Percentiles rank a stretch among this genome's conserved stretches.
Conservation (phyloP, 2,888 invertebrate species). For the Vesta saturnalis region DNA sequence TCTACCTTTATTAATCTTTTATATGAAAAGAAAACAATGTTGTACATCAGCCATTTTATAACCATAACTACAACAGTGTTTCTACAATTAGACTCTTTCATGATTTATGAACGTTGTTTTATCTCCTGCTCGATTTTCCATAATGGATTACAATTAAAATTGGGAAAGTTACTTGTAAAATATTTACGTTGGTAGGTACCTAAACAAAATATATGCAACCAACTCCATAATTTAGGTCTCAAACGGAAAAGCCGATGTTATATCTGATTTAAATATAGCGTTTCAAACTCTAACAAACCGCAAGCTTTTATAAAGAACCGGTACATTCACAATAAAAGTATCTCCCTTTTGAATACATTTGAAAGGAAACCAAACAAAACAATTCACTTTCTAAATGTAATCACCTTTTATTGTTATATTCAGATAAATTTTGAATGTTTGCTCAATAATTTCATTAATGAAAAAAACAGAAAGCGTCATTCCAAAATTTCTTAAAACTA, state of each 20-base stretch:
- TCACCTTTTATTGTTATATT: neutral
- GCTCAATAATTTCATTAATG: neutral
- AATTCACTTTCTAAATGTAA: constrained; percentile 5
- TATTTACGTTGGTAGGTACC: neutral
- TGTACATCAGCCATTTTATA: no score
- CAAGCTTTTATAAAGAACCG: constrained; percentile 15
- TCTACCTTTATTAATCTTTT: no score
- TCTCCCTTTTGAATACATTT: constrained; percentile 9
- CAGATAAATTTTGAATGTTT: neutral
- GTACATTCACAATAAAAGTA: constrained; percentile 7
- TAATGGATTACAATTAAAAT: no score
- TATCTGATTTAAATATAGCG: constrained; percentile 17
- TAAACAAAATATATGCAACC: constrained; percentile 1
- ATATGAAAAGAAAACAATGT: no score
- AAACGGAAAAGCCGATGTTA: constrained; percentile 17
- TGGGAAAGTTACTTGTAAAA: no score
- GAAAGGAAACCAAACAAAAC: neutral
- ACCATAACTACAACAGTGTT: no score
- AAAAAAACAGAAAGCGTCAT: neutral
- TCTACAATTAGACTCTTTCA: no score
- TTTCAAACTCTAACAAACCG: constrained; percentile 11
- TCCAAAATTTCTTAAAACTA: constrained; percentile 16
- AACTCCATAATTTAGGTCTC: constrained; percentile 12
- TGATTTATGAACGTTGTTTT: no score
- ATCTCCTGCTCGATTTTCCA: no score